These are phyloP conservation scores for Crossocerus cetratus DNA, from an alignment of 2,888 invertebrate genomes.

Conservation along the genomic window DNA sequence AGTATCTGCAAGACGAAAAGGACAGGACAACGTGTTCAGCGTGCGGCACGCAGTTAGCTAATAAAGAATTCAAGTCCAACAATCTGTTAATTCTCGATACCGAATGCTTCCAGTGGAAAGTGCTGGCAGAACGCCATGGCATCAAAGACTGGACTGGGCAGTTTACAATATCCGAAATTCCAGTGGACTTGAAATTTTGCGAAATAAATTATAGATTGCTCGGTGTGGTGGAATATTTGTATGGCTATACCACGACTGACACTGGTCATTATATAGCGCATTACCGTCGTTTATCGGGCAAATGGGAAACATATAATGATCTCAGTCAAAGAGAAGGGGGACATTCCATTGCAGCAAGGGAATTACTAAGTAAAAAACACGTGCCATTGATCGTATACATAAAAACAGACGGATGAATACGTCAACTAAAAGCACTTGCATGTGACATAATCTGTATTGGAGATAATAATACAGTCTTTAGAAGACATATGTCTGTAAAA, in stretches of 20 bases:
- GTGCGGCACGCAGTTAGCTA: too few species aligned
- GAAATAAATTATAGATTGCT: background rate
- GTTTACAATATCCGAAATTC: background rate
- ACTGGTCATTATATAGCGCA: background rate
- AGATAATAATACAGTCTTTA: too few species aligned
- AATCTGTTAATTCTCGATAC: background rate
- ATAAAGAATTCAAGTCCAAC: too few species aligned
- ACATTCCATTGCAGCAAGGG: too few species aligned
- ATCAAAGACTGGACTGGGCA: background rate
- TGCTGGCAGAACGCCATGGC: background rate
- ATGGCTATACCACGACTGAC: background rate
- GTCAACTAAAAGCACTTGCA: too few species aligned
- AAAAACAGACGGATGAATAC: too few species aligned
- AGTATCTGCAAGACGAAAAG: too few species aligned
- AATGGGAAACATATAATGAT: conserved; percentile 6
- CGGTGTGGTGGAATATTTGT: background rate
- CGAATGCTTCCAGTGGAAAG: background rate
- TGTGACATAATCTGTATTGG: too few species aligned
- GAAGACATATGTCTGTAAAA: too few species aligned
- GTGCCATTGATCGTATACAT: too few species aligned
- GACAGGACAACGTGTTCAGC: too few species aligned
- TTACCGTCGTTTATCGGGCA: background rate
- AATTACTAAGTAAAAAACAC: too few species aligned
- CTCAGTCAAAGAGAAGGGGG: background rate
- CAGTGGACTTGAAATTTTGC: background rate